A percentile compares a stretch with the other conserved stretches of the same genome.
Conservation (phyloP, 1,140 invertebrate genomes). For the Magallana gigas region DNA sequence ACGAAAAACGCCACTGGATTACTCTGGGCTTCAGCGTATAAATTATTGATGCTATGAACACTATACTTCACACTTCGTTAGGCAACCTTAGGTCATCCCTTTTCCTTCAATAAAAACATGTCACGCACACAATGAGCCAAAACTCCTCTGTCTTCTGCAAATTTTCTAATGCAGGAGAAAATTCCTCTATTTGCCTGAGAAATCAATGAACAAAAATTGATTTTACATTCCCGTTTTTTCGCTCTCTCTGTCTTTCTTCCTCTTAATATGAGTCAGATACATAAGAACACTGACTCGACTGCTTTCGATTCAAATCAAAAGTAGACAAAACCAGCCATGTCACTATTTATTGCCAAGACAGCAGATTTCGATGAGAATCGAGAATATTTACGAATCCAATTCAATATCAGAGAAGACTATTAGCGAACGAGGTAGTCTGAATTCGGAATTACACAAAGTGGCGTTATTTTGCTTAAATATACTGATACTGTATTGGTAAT, state of each 20-base stretch:
- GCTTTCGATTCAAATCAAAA: not conserved
- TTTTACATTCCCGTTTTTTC: slow-evolving; percentile 15
- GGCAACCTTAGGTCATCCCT: slow-evolving; percentile 15
- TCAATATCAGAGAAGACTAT: not conserved
- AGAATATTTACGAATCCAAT: slow-evolving; percentile 1
- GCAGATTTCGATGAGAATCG: not conserved
- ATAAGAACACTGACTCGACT: not conserved
- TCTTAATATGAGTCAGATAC: slow-evolving; percentile 30
- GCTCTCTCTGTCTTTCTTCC: not conserved
- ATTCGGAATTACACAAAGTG: not conserved
- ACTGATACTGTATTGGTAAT: slow-evolving; percentile 1
- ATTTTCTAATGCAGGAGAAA: slow-evolving; percentile 5
- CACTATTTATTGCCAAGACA: not conserved
- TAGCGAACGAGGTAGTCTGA: not conserved
- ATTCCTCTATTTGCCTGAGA: not conserved
- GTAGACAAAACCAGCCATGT: not conserved
- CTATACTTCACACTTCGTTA: slow-evolving; percentile 7
- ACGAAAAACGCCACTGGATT: not conserved
- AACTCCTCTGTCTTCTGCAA: slow-evolving; percentile 7
- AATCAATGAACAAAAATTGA: slow-evolving; percentile 33
- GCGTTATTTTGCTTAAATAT: slow-evolving; percentile 19
- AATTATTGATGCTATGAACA: slow-evolving; percentile 19
- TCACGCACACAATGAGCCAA: slow-evolving; percentile 13
- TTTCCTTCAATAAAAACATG: not conserved
- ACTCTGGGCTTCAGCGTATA: not conserved